Evolutionary conservation across 2,888 invertebrate species (phyloP).

Genomic region (Meliscaeva auricollis): DNA sequence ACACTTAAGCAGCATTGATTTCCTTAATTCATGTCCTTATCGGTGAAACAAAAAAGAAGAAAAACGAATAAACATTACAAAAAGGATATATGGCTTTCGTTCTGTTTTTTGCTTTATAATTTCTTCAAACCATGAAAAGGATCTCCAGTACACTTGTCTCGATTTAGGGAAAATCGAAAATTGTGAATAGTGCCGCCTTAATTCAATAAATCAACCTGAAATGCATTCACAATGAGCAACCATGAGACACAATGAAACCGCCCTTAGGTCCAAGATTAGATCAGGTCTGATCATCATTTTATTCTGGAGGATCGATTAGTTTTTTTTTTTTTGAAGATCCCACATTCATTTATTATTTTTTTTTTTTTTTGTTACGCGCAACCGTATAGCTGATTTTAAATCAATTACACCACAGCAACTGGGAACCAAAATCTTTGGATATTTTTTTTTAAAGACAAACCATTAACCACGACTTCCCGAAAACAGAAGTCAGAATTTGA

Average conservation of each 20-base stretch:
- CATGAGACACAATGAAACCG: constrained; percentile 45
- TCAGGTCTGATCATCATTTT: constrained; percentile 47
- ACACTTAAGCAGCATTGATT: neutral
- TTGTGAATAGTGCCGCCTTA: constrained; percentile 38
- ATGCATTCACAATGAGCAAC: neutral
- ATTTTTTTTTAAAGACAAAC: constrained; percentile 30
- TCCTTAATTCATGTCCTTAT: neutral
- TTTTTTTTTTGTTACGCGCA: constrained; percentile 33
- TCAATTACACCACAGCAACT: constrained; percentile 57
- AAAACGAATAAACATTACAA: constrained; percentile 3
- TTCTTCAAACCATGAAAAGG: constrained; percentile 4
- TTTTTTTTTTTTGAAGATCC: constrained; percentile 15
- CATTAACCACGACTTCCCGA: constrained; percentile 34
- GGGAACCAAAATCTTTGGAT: constrained; percentile 17
- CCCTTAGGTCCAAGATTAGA: constrained; percentile 48
- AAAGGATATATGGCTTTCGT: neutral
- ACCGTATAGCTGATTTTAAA: constrained; percentile 63
- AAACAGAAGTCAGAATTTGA: constrained; percentile 48
- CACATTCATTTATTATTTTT: constrained; percentile 55
- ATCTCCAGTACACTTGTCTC: constrained; percentile 31
- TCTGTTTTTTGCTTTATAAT: neutral
- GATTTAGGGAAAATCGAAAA: neutral
- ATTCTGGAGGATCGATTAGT: constrained; percentile 45
- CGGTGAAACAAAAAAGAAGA: neutral
- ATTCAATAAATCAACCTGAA: constrained; percentile 48